Evolutionary conservation across 2,888 invertebrate genomes (phyloP), one percentile per base, ranked within the genome.

Genomic region (Sialis fuliginosa): DNA sequence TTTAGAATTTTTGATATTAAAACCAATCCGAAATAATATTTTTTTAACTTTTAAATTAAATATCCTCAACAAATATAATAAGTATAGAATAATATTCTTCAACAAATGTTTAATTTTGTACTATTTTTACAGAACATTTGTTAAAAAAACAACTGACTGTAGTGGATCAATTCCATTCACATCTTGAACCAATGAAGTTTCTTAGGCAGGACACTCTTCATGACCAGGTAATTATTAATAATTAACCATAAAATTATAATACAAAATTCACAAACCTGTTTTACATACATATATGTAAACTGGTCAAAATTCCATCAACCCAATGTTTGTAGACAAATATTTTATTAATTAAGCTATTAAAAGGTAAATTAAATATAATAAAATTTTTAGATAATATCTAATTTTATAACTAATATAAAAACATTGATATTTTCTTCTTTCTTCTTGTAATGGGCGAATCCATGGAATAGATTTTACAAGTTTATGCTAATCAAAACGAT

Each of bases 111-210:
- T 6, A 43, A 43, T 32, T 45, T 4, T 12, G 9, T 49, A 48
- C 48, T 52, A 54, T 55, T 43, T 58, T 65, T 66, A 42, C 66
- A 84, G 93, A 92, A 64, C 81, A 89, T 66, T 66, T 90, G 52
- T 69, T 93, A 60, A 81, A 82, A 61, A 84, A 83, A 55, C 83
- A 85, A 44, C 68, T 96, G 56, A 93, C 92, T 3, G 79, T 86
- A 45, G 79, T 93, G 49, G 82, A 88, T 52, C 81, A 83, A 62
- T 93, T 96, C 64, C 95, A 95, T 65, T 96, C 95, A 1, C 95
- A 96, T 63, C 70, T 93, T 57, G 95, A 96, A 61, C 87, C 87
- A 48, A 86, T 95, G 83, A 86, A 86, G 63, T 80, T 87, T 56
- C 74, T 93, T 53, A 75, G 80, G 46, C 71, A 77, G 51, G 84